phyloP scores from a whole-genome alignment of 2,113 vertebrate species.

The Corvus hawaiiensis region DNA sequence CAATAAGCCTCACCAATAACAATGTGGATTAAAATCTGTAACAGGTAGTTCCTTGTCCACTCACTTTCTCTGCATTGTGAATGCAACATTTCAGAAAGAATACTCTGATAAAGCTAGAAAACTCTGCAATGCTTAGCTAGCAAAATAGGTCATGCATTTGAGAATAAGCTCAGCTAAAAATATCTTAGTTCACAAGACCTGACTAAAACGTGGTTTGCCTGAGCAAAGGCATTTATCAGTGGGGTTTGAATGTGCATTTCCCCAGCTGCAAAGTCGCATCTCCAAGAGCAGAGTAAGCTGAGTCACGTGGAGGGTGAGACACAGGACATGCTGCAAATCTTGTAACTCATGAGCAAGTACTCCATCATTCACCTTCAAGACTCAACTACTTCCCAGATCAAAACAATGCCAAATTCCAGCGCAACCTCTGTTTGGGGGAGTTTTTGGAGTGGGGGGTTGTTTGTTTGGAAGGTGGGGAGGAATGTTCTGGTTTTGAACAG shows the following conservation, averaged over 20 bases:
- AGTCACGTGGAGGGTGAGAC: not conserved
- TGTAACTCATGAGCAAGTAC: not conserved
- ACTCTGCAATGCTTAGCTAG: not conserved
- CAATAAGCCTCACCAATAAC: not conserved
- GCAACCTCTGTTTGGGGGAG: not conserved
- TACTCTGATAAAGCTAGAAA: not conserved
- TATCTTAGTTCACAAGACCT: not conserved
- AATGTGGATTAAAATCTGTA: not conserved
- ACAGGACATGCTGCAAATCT: not conserved
- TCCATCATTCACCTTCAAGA: not conserved
- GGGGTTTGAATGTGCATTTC: not conserved
- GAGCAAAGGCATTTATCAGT: not conserved
- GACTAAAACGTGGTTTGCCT: not conserved
- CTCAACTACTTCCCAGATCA: not conserved
- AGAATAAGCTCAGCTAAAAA: not conserved
- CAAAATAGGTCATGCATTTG: not conserved
- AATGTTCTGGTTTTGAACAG: not conserved
- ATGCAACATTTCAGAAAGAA: not conserved
- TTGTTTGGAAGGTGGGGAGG: accelerated
- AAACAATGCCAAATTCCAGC: not conserved
- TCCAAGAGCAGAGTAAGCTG: not conserved
- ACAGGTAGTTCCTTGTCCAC: not conserved
- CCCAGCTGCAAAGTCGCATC: not conserved
- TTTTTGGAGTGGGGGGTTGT: not conserved
- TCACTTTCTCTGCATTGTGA: not conserved